Evolutionary conservation across 2,888 invertebrate genomes (phyloP).

Genomic region (Drosophila pegasa): DNA sequence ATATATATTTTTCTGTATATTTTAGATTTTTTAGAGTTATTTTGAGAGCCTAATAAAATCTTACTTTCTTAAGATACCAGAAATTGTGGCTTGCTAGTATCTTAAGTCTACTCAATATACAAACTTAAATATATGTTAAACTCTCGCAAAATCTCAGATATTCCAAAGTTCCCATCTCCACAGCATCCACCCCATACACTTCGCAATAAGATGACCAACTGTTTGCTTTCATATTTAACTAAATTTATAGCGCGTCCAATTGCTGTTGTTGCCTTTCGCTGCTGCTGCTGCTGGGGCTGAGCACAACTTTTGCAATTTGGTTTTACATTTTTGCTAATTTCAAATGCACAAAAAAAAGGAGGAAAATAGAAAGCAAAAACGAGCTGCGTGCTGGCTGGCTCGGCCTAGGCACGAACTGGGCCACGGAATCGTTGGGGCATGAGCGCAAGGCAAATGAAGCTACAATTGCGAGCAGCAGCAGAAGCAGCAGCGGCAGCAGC

Average conservation of each 20-base stretch:
- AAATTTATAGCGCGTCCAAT: constrained; percentile 52
- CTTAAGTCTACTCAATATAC: background rate
- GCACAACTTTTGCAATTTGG: constrained; percentile 73
- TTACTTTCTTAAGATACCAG: too few species aligned
- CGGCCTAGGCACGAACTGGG: constrained; percentile 44
- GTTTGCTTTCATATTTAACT: constrained; percentile 35
- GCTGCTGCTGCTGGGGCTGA: constrained; percentile 20
- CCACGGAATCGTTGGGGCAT: constrained; percentile 45
- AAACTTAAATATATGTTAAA: background rate
- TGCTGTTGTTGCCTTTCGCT: constrained; percentile 14
- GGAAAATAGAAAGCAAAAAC: background rate
- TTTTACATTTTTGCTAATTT: constrained; percentile 58
- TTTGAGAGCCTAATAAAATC: too few species aligned
- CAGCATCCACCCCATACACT: background rate
- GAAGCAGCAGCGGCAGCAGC: constrained; percentile 2
- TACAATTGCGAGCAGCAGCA: constrained; percentile 70
- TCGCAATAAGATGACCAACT: constrained; percentile 17
- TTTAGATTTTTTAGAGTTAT: too few species aligned
- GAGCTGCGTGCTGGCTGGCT: constrained; percentile 33
- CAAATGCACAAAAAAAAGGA: constrained; percentile 30
- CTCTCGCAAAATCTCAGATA: background rate
- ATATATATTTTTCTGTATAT: too few species aligned
- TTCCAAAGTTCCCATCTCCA: background rate
- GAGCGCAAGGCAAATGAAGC: constrained; percentile 76
- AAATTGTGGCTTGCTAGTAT: too few species aligned